Conservation (phyloP, 2,797 vertebrate species). For the Gobio occitaniae region DNA sequence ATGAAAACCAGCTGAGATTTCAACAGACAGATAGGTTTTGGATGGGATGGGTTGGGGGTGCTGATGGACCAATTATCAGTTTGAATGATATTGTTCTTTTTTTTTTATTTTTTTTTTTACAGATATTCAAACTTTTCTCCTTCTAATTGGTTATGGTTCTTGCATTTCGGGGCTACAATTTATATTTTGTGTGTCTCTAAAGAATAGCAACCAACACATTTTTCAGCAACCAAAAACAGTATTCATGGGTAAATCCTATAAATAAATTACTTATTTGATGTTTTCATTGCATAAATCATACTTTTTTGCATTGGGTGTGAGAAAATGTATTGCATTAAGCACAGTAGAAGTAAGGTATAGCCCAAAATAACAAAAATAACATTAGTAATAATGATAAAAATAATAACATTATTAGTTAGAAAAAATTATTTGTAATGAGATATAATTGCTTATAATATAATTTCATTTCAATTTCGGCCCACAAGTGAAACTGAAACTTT, state of each 20-base stretch:
- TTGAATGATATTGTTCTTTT: neutral
- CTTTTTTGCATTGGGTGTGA: neutral
- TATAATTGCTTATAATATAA: too few relatives aligned
- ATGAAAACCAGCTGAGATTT: conserved; percentile 68
- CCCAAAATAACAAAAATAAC: neutral
- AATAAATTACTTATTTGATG: neutral
- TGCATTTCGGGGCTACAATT: neutral
- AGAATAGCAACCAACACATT: neutral
- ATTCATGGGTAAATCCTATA: neutral
- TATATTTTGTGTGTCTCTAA: neutral
- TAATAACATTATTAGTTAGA: neutral
- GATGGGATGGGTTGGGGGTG: neutral
- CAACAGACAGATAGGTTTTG: conserved; percentile 48
- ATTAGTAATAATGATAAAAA: neutral
- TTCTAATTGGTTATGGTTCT: neutral
- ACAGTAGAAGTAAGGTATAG: neutral
- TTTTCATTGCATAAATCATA: neutral
- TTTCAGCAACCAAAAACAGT: neutral
- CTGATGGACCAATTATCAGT: neutral
- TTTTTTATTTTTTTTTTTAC: neutral
- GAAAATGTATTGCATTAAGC: neutral
- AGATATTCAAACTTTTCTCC: neutral
- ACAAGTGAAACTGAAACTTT: too few relatives aligned
- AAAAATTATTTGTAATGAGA: too few relatives aligned
- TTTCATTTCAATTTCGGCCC: too few relatives aligned